Evolutionary conservation across 2,797 vertebrate genomes (phyloP).

Genomic region (Artibeus lituratus): DNA sequence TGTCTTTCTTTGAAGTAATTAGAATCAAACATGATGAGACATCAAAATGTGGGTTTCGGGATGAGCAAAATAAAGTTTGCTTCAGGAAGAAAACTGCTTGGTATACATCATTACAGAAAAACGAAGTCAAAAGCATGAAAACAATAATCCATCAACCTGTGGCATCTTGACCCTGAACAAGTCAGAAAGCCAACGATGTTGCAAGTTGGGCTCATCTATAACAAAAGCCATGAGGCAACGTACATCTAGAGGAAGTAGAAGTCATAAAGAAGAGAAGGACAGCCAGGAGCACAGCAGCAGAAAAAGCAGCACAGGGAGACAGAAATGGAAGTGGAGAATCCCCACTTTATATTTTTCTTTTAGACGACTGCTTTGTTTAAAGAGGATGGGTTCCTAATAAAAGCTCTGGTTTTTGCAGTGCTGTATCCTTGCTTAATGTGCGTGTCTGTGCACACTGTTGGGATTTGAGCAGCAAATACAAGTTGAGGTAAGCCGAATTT

Average conservation of each 20-base stretch:
- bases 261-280: not conserved
- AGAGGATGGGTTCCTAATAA: not conserved
- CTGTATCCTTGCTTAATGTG: not conserved
- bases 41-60: not conserved
- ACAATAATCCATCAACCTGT: not conserved
- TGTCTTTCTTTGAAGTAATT: slow-evolving; percentile 32
- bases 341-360: not conserved
- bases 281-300: not conserved
- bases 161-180: not conserved
- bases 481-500: not conserved
- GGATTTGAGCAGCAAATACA: not conserved
- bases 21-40: not conserved
- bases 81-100: not conserved
- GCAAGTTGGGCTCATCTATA: not conserved
- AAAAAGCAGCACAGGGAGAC: not conserved
- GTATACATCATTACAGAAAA: not conserved
- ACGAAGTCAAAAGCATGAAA: not conserved
- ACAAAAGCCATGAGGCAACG: not conserved
- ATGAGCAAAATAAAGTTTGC: not conserved
- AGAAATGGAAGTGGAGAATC: not conserved
- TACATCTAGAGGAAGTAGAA: not conserved
- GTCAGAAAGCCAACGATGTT: not conserved
- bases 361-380: not conserved
- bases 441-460: not conserved
- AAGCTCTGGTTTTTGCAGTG: not conserved